Conservation (phyloP, 2,797 vertebrate species). For the Rhinogobio ventralis region DNA sequence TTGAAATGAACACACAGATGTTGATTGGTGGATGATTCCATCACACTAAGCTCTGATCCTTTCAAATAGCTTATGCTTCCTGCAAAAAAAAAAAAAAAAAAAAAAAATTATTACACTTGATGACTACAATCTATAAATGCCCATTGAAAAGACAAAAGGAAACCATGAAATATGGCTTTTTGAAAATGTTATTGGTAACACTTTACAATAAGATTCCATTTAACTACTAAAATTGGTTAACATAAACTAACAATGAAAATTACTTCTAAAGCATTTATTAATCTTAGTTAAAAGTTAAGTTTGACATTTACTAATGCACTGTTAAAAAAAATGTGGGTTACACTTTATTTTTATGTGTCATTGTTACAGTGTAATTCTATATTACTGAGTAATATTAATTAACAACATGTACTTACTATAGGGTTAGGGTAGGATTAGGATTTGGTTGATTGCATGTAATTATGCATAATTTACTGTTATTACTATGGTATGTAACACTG, state of each 20-base stretch:
- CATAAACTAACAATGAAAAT: neutral
- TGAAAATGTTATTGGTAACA: neutral
- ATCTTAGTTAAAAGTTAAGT: neutral
- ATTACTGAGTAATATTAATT: too few species aligned
- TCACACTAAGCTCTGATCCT: conserved; percentile 73
- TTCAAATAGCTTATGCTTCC: conserved; percentile 70
- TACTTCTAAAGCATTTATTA: neutral
- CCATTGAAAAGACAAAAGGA: neutral
- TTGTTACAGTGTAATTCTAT: too few species aligned
- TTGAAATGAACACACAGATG: conserved; percentile 74
- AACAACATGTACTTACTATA: too few species aligned
- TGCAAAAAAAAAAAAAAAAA: conserved; percentile 54
- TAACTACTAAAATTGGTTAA: neutral
- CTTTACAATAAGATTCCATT: neutral
- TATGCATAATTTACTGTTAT: too few species aligned
- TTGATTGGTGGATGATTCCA: conserved; percentile 65
- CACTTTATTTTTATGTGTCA: too few species aligned
- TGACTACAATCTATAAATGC: neutral
- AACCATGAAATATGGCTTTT: neutral
- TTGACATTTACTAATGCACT: neutral
- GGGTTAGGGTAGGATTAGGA: too few species aligned
- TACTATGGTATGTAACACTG: too few species aligned
- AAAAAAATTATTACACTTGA: neutral
- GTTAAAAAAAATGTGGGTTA: too few species aligned
- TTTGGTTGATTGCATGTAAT: too few species aligned